These are phyloP conservation scores for Ernsta delagoae DNA, from an alignment of 2,888 invertebrate species.

Conservation along the genomic window DNA sequence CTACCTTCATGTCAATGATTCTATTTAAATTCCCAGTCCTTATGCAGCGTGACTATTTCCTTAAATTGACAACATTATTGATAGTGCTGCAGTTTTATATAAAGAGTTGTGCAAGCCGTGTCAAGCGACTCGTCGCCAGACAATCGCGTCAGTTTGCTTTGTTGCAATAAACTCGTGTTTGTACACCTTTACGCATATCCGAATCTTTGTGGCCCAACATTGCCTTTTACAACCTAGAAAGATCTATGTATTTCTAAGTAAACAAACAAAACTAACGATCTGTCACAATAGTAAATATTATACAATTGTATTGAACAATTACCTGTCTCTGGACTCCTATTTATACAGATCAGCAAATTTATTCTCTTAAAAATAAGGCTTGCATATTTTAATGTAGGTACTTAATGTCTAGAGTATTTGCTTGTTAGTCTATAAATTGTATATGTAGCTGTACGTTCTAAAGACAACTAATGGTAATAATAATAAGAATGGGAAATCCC, in stretches of 20 bases:
- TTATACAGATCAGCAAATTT: background rate
- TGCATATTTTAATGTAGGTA: background rate
- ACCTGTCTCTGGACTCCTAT: no score
- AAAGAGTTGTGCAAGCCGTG: conserved; percentile 78
- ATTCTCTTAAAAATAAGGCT: background rate
- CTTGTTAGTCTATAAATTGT: no score
- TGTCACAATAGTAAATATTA: background rate
- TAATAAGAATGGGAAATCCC: no score
- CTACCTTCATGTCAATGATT: conserved; percentile 62
- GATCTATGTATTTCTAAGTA: background rate
- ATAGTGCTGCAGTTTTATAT: conserved; percentile 81
- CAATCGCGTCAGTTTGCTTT: conserved; percentile 48
- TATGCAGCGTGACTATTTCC: conserved; percentile 59
- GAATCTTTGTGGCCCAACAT: conserved; percentile 18
- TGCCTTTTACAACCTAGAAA: conserved; percentile 21
- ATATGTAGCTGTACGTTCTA: no score
- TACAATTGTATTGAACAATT: no score
- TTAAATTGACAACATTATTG: conserved; percentile 71
- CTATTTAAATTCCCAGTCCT: conserved; percentile 42
- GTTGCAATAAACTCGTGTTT: conserved; percentile 57
- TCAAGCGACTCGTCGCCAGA: conserved; percentile 67
- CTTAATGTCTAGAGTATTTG: no score
- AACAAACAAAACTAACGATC: background rate
- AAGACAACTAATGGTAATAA: no score
- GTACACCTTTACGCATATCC: conserved; percentile 32